Evolutionary conservation across 2,797 vertebrate genomes (phyloP), one percentile per base, ranked within the genome.

Genomic region (Rousettus madagascariensis): DNA sequence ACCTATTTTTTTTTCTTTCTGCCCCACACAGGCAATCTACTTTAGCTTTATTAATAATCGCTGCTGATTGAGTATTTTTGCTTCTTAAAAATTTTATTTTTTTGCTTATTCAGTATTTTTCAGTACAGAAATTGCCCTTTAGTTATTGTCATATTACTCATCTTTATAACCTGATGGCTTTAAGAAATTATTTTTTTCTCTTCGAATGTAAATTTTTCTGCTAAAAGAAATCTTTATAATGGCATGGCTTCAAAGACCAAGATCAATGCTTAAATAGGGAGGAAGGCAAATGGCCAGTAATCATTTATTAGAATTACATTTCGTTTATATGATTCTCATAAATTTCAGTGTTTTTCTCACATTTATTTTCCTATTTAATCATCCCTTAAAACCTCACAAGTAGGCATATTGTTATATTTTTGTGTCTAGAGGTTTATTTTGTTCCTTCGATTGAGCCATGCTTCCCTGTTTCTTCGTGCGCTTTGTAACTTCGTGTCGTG

Each of bases 11-110:
- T 68, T 71, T 90, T 49, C 68, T 94, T 71, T 87, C 20, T 85
- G 26, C 68, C 74, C 28, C 63, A 22, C 41, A 33, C n/a, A 66
- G 53, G 19, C 61, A 87, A 16, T 78, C 36, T 69, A 46, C 80
- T 94, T 86, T 78, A 77, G 38, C 79, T 57, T 97, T 87, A 55
- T 69, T 91, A 69, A 55, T 85, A 71, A 36, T 94, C 33, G 66
- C 49, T 57, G 43, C 33, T 33, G 46, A 69, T 41, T 65, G 75
- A 85, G 75, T 51, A 53, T 86, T 87, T 95, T 41, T 90, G 68
- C 57, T 94, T 75, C 49, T 69, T 71, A 82, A 93, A 90, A 24
- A 68, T 71, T 12, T 41, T 41, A 63, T 78, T 77, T 93, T 93
- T 72, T 17, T 82, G 33, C 57, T 74, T 65, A 61, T 79, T 94